phyloP scores from a whole-genome alignment of 2,888 invertebrate species.

The Folsomia candida region DNA sequence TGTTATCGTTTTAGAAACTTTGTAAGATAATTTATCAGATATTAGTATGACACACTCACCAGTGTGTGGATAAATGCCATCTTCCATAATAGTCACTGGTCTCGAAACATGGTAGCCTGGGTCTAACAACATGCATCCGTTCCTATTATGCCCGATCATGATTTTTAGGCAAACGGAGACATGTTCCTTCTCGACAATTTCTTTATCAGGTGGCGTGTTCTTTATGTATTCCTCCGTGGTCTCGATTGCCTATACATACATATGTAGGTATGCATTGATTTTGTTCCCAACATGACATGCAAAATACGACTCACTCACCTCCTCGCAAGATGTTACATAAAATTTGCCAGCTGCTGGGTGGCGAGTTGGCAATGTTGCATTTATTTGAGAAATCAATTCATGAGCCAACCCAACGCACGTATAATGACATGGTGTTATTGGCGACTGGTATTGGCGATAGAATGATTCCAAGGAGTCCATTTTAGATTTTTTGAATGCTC shows the following conservation, averaged over 20 bases:
- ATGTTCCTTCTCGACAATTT: constrained; percentile 79
- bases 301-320: constrained; percentile 58
- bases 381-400: constrained; percentile 69
- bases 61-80: constrained; percentile 80
- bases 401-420: constrained; percentile 87
- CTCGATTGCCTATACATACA: constrained; percentile 55
- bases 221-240: constrained; percentile 56
- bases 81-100: constrained; percentile 81
- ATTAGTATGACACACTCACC: constrained; percentile 58
- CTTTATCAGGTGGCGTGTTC: constrained; percentile 53
- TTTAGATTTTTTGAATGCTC: constrained; percentile 60
- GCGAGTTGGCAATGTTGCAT: constrained; percentile 63
- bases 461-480: constrained; percentile 65
- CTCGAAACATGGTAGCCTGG: constrained; percentile 87
- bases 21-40: constrained; percentile 19
- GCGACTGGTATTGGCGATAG: constrained; percentile 73
- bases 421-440: constrained; percentile 73
- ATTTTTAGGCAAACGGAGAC: constrained; percentile 76
- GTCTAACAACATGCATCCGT: constrained; percentile 77
- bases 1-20: neutral
- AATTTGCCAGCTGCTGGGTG: constrained; percentile 67
- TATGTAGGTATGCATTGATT: neutral
- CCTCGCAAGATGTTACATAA: constrained; percentile 82
- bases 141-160: constrained; percentile 63
- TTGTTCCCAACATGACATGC: no score